phyloP scores from a whole-genome alignment of 2,797 vertebrate species.

The Fringilla coelebs region DNA sequence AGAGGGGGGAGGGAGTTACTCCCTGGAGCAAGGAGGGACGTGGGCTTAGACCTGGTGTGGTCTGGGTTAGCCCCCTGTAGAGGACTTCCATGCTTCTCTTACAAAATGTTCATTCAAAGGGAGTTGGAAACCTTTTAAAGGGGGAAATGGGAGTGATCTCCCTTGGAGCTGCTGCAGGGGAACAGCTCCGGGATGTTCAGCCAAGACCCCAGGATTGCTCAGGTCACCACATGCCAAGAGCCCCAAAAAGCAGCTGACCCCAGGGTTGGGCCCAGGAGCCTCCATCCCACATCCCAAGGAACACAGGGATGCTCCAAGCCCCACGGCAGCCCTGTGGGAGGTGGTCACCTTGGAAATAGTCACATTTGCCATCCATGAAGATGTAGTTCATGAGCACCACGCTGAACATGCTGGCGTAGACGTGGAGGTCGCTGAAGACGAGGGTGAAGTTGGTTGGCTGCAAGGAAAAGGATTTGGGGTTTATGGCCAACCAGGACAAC shows the following conservation, averaged over 20 bases:
- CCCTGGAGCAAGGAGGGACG: not conserved
- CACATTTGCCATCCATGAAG: constrained; percentile 91
- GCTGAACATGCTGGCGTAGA: constrained; percentile 88
- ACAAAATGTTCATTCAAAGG: not conserved
- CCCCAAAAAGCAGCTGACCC: not conserved
- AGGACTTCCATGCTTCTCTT: accelerated
- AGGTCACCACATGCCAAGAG: not conserved
- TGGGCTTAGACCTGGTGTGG: not conserved
- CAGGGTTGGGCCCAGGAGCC: not conserved
- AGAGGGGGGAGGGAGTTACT: not conserved
- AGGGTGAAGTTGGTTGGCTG: constrained; percentile 84
- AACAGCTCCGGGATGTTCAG: not conserved
- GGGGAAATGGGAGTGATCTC: not conserved
- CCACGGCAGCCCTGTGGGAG: not conserved
- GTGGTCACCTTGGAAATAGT: constrained; percentile 86
- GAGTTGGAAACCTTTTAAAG: not conserved
- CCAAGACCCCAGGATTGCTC: not conserved
- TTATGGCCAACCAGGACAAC: not conserved
- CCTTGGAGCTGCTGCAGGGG: not conserved
- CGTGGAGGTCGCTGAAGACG: constrained; percentile 83
- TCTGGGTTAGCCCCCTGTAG: accelerated
- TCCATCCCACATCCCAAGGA: not conserved
- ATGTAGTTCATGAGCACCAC: constrained; percentile 86
- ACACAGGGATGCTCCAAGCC: accelerated
- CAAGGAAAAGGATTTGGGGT: accelerated